Evolutionary conservation across 2,113 vertebrate species (phyloP).

Genomic region (Anarhynchus alexandrinus): DNA sequence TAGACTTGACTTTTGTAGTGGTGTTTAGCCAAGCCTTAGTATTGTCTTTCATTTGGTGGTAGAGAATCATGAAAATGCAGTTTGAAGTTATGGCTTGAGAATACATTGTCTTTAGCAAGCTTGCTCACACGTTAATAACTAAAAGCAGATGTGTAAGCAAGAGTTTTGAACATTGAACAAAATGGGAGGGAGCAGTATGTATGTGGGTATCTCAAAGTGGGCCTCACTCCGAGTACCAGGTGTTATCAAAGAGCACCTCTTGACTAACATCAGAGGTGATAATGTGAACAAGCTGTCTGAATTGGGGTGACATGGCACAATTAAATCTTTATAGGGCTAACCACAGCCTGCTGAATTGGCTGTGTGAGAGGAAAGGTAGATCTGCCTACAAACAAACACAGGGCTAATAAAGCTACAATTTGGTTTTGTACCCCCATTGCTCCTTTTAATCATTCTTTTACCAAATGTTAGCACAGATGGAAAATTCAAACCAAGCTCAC

Average conservation of each 20-base stretch:
- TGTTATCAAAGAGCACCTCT: conserved; percentile 24
- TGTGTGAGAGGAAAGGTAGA: neutral
- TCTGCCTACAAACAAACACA: neutral
- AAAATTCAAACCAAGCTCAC: neutral
- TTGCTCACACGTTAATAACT: neutral
- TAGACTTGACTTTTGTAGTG: neutral
- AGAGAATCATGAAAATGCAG: neutral
- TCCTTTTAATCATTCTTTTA: neutral
- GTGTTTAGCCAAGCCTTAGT: neutral
- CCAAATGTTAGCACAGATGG: neutral
- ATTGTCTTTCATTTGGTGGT: neutral
- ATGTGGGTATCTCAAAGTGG: neutral
- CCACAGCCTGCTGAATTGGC: conserved; percentile 6
- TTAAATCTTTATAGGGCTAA: conserved; percentile 24
- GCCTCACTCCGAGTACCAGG: neutral
- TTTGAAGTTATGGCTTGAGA: neutral
- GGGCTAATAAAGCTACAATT: neutral
- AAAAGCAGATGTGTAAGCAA: neutral
- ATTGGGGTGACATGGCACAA: neutral
- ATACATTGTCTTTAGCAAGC: neutral
- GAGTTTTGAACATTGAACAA: neutral
- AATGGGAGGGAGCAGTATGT: neutral
- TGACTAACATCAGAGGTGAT: conserved; percentile 14
- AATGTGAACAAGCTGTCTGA: conserved; percentile 28
- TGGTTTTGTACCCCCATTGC: neutral